Evolutionary conservation across 2,888 invertebrate species (phyloP).

Genomic region (Tetropium fuscum): DNA sequence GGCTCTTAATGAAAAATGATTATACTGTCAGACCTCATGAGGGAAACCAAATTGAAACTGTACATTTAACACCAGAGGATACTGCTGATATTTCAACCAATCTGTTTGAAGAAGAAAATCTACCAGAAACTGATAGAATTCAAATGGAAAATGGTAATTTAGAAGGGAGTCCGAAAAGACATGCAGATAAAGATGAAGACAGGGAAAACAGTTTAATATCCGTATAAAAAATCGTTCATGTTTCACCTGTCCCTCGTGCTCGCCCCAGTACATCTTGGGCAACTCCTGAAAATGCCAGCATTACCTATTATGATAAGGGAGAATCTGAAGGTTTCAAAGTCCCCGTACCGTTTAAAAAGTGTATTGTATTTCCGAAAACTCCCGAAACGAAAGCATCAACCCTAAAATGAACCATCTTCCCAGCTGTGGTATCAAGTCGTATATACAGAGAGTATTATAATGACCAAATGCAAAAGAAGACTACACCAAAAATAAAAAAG

Average conservation of each 20-base stretch:
- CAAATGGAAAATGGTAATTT: too few relatives aligned
- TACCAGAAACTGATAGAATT: too few relatives aligned
- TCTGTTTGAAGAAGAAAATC: too few relatives aligned
- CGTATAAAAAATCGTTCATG: too few relatives aligned
- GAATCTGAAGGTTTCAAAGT: not conserved
- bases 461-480: not conserved
- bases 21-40: not conserved
- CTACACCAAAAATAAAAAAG: not conserved
- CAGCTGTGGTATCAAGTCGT: not conserved
- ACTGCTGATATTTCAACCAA: too few relatives aligned
- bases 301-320: not conserved
- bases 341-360: not conserved
- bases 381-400: not conserved
- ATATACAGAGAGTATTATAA: not conserved
- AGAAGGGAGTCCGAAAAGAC: too few relatives aligned
- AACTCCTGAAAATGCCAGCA: not conserved
- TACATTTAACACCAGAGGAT: not conserved
- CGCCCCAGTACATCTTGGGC: too few relatives aligned
- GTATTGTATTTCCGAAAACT: not conserved
- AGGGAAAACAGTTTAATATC: too few relatives aligned
- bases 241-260: too few relatives aligned
- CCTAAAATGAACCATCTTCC: not conserved
- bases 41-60: not conserved
- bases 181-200: too few relatives aligned
- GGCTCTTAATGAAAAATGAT: not conserved